phyloP scores from a whole-genome alignment of 2,797 vertebrate genomes.

The Galaxias olidus region DNA sequence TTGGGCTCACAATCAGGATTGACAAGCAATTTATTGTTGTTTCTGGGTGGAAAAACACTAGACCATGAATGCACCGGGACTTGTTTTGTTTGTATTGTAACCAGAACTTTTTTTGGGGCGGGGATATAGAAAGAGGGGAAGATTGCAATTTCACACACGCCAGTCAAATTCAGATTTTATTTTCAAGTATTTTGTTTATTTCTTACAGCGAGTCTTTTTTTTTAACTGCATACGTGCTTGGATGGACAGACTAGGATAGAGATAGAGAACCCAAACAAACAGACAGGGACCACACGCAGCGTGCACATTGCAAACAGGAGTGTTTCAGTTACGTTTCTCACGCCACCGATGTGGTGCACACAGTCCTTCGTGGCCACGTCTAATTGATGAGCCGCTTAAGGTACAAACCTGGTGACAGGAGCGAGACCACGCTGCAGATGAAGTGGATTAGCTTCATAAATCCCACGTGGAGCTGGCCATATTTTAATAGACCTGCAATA shows the following conservation, averaged over 20 bases:
- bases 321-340: constrained; percentile 23
- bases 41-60: not conserved
- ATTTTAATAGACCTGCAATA: constrained; percentile 75
- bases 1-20: not conserved
- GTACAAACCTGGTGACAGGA: constrained; percentile 70
- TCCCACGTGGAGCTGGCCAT: constrained; percentile 71
- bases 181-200: not conserved
- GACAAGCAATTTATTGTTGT: not conserved
- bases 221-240: too few relatives aligned
- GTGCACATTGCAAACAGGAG: not conserved
- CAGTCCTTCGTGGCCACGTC: constrained; percentile 65
- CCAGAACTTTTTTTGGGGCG: not conserved
- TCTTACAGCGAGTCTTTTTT: not conserved
- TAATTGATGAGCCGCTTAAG: constrained; percentile 77
- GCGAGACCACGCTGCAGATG: constrained; percentile 70
- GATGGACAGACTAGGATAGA: not conserved
- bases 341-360: constrained; percentile 29
- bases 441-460: constrained; percentile 79
- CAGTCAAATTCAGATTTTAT: not conserved
- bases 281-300: not conserved
- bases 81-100: not conserved
- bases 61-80: not conserved
- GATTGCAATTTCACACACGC: not conserved
- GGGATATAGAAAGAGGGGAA: not conserved
- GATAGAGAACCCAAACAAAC: not conserved